phyloP scores from a whole-genome alignment of 2,113 vertebrate species.

The Apeltes quadracus region DNA sequence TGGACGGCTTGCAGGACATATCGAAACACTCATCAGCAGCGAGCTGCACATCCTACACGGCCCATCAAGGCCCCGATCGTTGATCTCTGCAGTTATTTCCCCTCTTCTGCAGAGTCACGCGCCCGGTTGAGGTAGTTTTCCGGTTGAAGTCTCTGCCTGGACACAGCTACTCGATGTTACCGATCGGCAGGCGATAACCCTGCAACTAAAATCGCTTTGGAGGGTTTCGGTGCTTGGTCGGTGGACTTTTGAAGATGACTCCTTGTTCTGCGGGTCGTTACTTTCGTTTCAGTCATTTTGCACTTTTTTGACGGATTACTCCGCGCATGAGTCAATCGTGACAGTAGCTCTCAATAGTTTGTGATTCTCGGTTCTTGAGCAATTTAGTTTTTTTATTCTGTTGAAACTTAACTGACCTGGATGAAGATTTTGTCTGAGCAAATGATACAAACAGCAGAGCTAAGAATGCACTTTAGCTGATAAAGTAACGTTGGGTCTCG shows the following conservation, averaged over 20 bases:
- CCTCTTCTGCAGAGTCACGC: background rate
- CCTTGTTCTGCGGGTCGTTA: background rate
- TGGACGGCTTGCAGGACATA: slow-evolving; percentile 23
- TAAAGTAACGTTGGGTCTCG: background rate
- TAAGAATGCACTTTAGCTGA: background rate
- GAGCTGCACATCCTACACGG: slow-evolving; percentile 36
- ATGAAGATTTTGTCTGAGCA: background rate
- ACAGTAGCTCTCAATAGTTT: background rate
- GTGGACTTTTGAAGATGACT: background rate
- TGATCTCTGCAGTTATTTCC: background rate
- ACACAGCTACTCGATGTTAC: background rate
- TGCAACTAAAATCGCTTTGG: too few relatives aligned
- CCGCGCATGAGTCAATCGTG: background rate
- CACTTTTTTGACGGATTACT: background rate
- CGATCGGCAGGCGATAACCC: too few relatives aligned
- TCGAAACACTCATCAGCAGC: slow-evolving; percentile 40
- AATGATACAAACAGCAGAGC: background rate
- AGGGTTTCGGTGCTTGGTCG: too few relatives aligned
- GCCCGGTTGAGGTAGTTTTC: background rate
- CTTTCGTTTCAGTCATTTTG: background rate
- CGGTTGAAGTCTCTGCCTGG: background rate
- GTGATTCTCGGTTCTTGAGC: background rate
- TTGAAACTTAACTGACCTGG: background rate
- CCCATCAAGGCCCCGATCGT: background rate
- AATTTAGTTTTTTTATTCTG: background rate